Conservation (phyloP, 2,113 vertebrate species). For the Hyaena hyaena region DNA sequence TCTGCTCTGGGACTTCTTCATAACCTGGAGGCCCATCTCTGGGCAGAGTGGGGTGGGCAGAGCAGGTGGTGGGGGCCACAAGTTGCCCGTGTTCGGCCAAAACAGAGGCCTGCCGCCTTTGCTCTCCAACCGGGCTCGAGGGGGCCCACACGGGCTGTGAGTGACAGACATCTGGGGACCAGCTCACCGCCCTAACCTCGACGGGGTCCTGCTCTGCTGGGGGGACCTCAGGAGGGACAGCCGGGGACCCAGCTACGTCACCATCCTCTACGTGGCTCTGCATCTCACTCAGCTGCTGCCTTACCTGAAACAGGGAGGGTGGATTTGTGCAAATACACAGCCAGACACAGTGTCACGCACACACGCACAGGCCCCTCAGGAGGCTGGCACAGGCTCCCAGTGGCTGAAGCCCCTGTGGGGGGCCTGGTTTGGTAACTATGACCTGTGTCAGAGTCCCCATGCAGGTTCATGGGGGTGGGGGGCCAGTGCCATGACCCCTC, state of each 20-base stretch:
- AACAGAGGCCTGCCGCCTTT: neutral
- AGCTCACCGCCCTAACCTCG: slow-evolving; percentile 87
- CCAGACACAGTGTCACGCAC: neutral
- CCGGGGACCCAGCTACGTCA: slow-evolving; percentile 79
- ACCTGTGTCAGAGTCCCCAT: neutral
- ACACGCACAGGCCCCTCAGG: neutral
- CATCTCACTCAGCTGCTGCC: slow-evolving; percentile 91
- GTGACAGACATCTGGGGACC: neutral
- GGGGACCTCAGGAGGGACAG: slow-evolving; percentile 82
- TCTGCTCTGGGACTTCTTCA: neutral
- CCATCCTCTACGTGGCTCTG: slow-evolving; percentile 87
- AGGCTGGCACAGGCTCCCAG: accelerated
- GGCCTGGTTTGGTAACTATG: neutral
- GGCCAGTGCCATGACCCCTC: too few species aligned
- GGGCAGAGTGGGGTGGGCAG: neutral
- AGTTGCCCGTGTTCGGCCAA: neutral
- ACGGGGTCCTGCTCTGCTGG: slow-evolving; percentile 73
- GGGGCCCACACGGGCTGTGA: neutral
- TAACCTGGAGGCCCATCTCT: accelerated
- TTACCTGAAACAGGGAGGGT: slow-evolving; percentile 89
- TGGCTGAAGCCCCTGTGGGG: too few species aligned
- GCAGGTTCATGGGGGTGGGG: neutral
- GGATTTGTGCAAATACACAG: slow-evolving; percentile 72
- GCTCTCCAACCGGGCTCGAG: neutral
- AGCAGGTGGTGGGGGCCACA: neutral